phyloP scores from a whole-genome alignment of 1,140 invertebrate species.

The Marisa cornuarietis region DNA sequence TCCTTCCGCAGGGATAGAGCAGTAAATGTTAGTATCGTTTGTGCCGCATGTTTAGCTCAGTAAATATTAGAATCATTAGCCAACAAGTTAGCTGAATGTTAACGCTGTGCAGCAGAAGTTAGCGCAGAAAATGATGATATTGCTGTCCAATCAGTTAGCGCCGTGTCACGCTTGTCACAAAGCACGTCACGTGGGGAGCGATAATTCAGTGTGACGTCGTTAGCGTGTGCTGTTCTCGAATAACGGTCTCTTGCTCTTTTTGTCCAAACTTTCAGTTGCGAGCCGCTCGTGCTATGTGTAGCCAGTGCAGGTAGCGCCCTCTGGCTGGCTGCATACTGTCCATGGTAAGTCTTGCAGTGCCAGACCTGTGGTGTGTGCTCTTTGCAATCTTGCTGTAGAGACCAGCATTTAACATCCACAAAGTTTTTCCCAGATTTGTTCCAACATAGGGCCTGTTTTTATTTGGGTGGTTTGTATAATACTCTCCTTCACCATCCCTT shows the following conservation, averaged over 20 bases:
- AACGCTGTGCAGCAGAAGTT: too few relatives aligned
- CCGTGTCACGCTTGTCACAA: not conserved
- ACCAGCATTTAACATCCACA: not conserved
- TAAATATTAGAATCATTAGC: not conserved
- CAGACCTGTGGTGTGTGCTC: too few relatives aligned
- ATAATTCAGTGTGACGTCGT: not conserved
- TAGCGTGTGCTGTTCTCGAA: not conserved
- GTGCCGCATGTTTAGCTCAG: not conserved
- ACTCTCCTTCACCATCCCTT: not conserved
- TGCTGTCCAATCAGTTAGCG: too few relatives aligned
- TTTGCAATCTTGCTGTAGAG: not conserved
- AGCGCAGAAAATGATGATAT: too few relatives aligned
- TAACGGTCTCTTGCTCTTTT: not conserved
- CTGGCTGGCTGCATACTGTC: not conserved
- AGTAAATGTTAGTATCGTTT: not conserved
- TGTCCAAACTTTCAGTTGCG: constrained; percentile 9
- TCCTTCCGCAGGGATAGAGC: too few relatives aligned
- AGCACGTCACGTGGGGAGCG: too few relatives aligned
- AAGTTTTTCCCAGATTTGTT: not conserved
- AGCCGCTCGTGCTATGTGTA: constrained; percentile 20
- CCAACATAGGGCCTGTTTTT: not conserved
- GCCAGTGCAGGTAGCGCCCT: not conserved
- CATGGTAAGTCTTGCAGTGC: constrained; percentile 2
- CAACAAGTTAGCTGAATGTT: too few relatives aligned
- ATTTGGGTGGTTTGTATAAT: not conserved